These are phyloP conservation scores for Dipus sagitta DNA, from an alignment of 2,797 vertebrate genomes.

Conservation along the genomic window DNA sequence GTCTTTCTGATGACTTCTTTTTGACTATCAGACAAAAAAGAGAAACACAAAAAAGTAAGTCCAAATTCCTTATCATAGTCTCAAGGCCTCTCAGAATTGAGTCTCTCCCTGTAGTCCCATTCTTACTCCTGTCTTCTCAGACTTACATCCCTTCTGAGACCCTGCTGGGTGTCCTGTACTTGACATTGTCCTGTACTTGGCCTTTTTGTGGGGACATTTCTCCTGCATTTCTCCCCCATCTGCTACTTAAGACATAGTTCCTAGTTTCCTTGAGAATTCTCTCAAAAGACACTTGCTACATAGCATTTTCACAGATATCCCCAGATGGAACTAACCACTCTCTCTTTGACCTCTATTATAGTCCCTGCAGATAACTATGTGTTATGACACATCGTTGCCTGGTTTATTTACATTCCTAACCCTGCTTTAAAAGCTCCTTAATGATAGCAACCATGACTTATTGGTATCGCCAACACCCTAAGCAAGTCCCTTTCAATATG, in stretches of 20 bases:
- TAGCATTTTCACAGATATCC: background rate
- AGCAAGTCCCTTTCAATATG: background rate
- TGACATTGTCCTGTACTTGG: rapidly evolving
- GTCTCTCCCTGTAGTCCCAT: background rate
- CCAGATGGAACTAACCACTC: background rate
- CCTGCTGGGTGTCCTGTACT: background rate
- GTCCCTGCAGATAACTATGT: background rate
- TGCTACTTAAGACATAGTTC: background rate
- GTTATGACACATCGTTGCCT: too few species aligned
- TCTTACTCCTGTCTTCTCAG: background rate
- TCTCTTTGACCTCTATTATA: too few species aligned
- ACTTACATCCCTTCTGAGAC: background rate
- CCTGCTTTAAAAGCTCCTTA: background rate
- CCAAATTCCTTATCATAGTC: background rate
- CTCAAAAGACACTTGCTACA: background rate
- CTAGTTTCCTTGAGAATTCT: background rate
- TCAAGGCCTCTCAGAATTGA: too few species aligned
- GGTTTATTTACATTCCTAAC: background rate
- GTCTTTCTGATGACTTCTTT: background rate
- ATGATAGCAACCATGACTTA: background rate
- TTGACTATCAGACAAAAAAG: background rate
- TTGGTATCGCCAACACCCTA: background rate
- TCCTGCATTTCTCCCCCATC: background rate
- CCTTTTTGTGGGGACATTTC: background rate
- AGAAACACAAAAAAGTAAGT: background rate